Evolutionary conservation across 1,140 invertebrate genomes (phyloP), one percentile per base, ranked within the genome.

Genomic region (Cephus cinctus): DNA sequence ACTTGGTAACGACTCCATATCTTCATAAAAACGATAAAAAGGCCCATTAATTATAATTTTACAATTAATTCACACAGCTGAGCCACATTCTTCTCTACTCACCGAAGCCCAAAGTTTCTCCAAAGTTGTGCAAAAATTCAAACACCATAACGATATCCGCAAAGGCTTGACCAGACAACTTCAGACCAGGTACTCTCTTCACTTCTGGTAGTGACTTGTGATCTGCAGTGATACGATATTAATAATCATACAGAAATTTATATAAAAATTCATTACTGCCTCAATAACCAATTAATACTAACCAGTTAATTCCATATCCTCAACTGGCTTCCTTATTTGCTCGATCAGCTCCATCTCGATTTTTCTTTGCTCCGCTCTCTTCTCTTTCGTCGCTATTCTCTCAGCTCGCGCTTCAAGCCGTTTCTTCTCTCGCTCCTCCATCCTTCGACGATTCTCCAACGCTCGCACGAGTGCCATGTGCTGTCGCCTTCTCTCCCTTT

Each of bases 71-170:
- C n/a, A n/a, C n/a, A n/a, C n/a, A n/a, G n/a, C n/a, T n/a, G n/a
- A n/a, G n/a, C n/a, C n/a, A n/a, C n/a, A n/a, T n/a, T n/a, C n/a
- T n/a, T n/a, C n/a, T n/a, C n/a, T 4, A 67, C 81, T 83, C 69
- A 91, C 89, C 90, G 65, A 96, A 96, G 31, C 93, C 93, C 6
- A 98, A 77, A 0, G 92, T 93, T 72, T 94, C 89, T 18, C 92
- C 92, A 69, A 98, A 98, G 71, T 96, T 98, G 61, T 96, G 89
- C 35, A 96, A 78, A 71, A 98, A 98, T 77, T 98, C 94, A 65
- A 91, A 90, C 2, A 95, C 88, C 90, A 97, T 96, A 3, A 97
- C 79, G 25, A 90, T 79, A 75, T 97, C 92, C 2, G 91, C 87
- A 77, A 96, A 94, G 0, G 93, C 92, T 67, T 90, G 86, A 0